Base-by-base conservation (phyloP, 1,140 invertebrate genomes). In the Helicorthomorpha holstii region DNA sequence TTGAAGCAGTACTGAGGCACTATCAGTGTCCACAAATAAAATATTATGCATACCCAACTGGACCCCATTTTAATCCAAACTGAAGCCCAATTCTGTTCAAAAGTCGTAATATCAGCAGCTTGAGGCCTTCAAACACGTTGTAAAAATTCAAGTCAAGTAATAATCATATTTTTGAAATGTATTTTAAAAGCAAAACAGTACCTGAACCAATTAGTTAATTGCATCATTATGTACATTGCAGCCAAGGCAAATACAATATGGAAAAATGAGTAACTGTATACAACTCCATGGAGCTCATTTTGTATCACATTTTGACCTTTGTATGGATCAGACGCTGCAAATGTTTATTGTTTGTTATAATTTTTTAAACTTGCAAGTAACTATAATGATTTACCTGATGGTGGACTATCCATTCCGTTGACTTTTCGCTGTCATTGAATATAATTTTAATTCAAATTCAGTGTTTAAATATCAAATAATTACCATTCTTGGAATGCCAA, bases 201-300 rank as follows among this genome's bases (percentile, higher is more conserved):
- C 70, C 62, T 65, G 57, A 69, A 69, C 70, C 70, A 72, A 57
- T 69, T 68, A n/a, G 70, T 72, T 0, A 72, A 60, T 56, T 69
- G 67, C 69, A 72, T 71, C 69, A 71, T 70, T 46, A 70, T 64
- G 54, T 71, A 69, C 19, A 72, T 62, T 45, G 58, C 62, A 23
- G 70, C 68, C 25, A 70, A 52, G 47, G 58, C 62, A 54, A 67
- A 68, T 10, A 71, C 57, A 47, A 70, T 59, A 53, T 72, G 70
- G 53, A 72, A 70, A 54, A 71, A 69, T 22, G 66, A 60, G 46
- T 72, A 72, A 51, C 64, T 68, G 54, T 71, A 72, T 2, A 58
- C 55, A 22, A 68, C 64, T 21, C 61, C 61, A 12, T 64, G 62
- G 16, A 54, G 54, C 53, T 72, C 69, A 59, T 72, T 67, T 24